These are phyloP conservation scores for Mesorhabditis sp. DNA, from an alignment of 2,888 invertebrate genomes.

Conservation along the genomic window DNA sequence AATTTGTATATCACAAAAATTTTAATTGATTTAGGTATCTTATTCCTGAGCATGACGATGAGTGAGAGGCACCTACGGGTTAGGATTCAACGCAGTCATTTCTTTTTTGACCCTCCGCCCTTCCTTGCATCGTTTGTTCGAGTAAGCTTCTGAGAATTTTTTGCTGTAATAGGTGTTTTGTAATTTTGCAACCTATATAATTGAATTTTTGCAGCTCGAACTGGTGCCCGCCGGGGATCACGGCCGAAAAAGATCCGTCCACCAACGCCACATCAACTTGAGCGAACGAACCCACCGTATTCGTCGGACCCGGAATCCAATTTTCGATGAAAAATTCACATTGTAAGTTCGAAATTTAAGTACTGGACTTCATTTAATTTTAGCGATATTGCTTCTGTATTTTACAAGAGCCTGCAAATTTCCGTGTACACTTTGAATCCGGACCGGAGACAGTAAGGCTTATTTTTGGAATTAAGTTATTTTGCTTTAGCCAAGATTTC, in stretches of 20 bases:
- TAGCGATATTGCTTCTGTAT: not conserved
- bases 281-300: not conserved
- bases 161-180: not conserved
- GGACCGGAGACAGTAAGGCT: not conserved
- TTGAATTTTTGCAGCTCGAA: not conserved
- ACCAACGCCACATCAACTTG: not conserved
- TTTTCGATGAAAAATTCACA: not conserved
- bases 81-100: not conserved
- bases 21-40: not conserved
- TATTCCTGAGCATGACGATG: constrained; percentile 1
- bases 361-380: not conserved
- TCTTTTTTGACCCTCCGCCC: constrained; percentile 1
- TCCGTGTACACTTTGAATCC: not conserved
- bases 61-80: not conserved
- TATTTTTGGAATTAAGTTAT: not conserved
- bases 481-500: constrained; percentile 3
- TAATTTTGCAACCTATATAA: not conserved
- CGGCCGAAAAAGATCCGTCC: not conserved
- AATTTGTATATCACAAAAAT: not conserved
- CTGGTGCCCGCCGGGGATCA: not conserved
- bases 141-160: not conserved
- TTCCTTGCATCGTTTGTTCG: not conserved
- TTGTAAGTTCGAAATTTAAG: not conserved
- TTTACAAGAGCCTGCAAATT: not conserved
- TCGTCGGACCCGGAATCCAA: not conserved